Percentiles rank a stretch among this genome's conserved stretches.
These are phyloP conservation scores for Aythya baeri DNA, from an alignment of 2,113 vertebrate genomes.

Conservation along the genomic window DNA sequence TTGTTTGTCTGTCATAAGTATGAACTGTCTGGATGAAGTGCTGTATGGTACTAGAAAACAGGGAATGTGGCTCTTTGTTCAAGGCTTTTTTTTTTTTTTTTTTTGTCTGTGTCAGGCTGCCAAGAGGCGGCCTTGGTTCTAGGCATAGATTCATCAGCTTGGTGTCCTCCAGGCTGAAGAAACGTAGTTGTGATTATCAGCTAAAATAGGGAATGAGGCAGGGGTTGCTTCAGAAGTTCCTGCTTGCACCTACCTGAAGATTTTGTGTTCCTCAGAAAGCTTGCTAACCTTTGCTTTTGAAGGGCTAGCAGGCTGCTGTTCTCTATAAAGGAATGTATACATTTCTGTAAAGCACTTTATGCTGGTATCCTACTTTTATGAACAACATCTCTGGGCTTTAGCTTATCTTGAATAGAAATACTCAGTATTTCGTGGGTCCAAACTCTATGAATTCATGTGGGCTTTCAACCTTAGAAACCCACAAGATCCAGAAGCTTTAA, in stretches of 20 bases:
- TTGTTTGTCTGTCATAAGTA: neutral
- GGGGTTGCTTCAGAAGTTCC: neutral
- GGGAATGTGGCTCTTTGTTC: neutral
- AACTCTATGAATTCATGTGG: neutral
- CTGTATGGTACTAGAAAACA: neutral
- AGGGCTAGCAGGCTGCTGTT: neutral
- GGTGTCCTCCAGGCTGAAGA: neutral
- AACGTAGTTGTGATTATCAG: conserved; percentile 10
- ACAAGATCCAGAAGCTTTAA: neutral
- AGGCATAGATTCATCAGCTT: neutral
- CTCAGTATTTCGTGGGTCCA: neutral
- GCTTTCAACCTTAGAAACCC: neutral
- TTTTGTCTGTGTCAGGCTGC: neutral
- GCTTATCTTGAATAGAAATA: neutral
- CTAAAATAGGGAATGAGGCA: conserved; percentile 38
- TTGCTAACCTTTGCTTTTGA: neutral
- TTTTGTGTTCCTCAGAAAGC: conserved; percentile 18
- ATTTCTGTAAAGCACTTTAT: neutral
- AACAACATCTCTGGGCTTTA: neutral
- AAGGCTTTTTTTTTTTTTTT: neutral
- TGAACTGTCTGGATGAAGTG: neutral
- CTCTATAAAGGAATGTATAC: neutral
- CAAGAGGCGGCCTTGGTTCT: conserved; percentile 9
- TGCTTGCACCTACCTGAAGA: neutral
- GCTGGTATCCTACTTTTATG: neutral